A percentile compares a stretch with the other conserved stretches of the same genome.
Evolutionary conservation across 2,113 vertebrate species (phyloP).

Genomic region (Parotia lawesii): DNA sequence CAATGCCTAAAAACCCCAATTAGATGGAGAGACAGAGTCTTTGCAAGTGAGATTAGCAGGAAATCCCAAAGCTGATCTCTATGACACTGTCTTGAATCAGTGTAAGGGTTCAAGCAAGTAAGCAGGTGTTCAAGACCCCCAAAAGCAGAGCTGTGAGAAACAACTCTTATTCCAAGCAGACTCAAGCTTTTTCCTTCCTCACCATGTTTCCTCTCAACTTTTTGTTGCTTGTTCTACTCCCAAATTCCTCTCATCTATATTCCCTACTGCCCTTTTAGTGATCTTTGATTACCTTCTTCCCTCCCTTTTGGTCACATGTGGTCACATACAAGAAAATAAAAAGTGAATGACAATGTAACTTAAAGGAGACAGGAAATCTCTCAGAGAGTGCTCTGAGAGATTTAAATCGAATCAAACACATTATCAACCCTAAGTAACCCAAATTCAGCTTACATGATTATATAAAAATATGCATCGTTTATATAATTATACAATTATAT

Average conservation of each 20-base stretch:
- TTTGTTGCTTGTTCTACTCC: not conserved
- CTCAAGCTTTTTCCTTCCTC: not conserved
- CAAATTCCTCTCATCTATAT: not conserved
- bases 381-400: not conserved
- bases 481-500: not conserved
- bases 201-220: not conserved
- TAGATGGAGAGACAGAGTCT: not conserved
- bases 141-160: not conserved
- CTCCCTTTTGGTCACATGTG: not conserved
- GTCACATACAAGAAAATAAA: not conserved
- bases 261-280: not conserved
- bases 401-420: not conserved
- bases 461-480: not conserved
- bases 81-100: not conserved
- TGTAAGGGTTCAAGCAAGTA: not conserved
- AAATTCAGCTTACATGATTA: not conserved
- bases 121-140: not conserved
- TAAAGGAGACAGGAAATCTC: not conserved
- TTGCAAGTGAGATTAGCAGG: not conserved
- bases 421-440: not conserved
- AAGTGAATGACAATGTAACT: not conserved
- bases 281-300: not conserved
- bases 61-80: not conserved
- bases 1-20: conserved; percentile 51
- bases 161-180: not conserved